phyloP scores from a whole-genome alignment of 2,888 invertebrate species.

The Eupeodes luniger region DNA sequence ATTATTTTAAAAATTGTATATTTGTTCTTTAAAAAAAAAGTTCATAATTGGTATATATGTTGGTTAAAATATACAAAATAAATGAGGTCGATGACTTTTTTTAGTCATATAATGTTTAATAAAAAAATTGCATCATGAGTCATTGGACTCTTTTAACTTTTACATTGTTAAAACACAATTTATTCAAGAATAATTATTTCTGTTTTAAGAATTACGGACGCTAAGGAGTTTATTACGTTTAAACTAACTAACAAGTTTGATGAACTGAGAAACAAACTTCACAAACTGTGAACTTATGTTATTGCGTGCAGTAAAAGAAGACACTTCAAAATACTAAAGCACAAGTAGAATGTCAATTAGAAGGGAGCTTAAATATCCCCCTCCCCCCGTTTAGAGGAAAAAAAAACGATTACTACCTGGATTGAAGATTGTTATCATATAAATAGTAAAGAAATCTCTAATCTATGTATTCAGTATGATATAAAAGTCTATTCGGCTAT shows the following conservation, averaged over 20 bases:
- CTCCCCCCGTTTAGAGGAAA: too few species aligned
- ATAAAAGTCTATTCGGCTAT: too few species aligned
- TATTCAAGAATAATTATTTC: not conserved
- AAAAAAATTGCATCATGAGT: not conserved
- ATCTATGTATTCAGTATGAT: too few species aligned
- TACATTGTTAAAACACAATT: not conserved
- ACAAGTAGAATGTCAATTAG: too few species aligned
- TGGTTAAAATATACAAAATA: not conserved
- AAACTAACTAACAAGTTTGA: not conserved
- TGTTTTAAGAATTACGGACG: not conserved
- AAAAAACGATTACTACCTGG: too few species aligned
- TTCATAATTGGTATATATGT: not conserved
- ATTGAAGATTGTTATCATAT: too few species aligned
- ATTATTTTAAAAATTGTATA: not conserved
- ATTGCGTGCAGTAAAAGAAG: too few species aligned
- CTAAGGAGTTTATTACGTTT: not conserved
- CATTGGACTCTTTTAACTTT: conserved; percentile 3
- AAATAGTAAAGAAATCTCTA: too few species aligned
- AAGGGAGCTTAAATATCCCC: too few species aligned
- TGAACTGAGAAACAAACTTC: too few species aligned
- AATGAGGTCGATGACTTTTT: not conserved
- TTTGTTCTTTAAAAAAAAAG: not conserved
- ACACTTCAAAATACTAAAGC: too few species aligned
- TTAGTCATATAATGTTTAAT: not conserved
- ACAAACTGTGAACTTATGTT: too few species aligned